phyloP scores from a whole-genome alignment of 2,888 invertebrate species.

The Strigamia crassipes region DNA sequence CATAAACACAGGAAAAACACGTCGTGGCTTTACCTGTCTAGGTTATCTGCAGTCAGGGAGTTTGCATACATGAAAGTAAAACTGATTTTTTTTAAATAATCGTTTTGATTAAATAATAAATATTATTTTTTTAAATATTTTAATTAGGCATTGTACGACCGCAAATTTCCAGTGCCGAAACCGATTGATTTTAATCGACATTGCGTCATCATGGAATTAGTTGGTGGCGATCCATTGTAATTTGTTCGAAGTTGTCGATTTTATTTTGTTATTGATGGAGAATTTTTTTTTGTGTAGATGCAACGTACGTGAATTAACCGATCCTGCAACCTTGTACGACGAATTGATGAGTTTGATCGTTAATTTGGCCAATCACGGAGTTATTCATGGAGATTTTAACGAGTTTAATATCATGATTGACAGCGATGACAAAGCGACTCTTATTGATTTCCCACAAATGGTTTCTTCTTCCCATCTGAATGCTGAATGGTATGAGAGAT shows the following conservation, averaged over 20 bases:
- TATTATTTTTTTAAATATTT: not conserved
- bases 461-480: slow-evolving; percentile 90
- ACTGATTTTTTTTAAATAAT: too few relatives aligned
- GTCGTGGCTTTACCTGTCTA: slow-evolving; percentile 95
- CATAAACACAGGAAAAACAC: slow-evolving; percentile 85
- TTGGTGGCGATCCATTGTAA: slow-evolving; percentile 80
- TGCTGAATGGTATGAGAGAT: slow-evolving; percentile 70
- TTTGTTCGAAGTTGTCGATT: not conserved
- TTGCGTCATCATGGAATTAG: slow-evolving; percentile 94
- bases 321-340: slow-evolving; percentile 82
- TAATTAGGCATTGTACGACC: slow-evolving; percentile 73
- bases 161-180: slow-evolving; percentile 91
- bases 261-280: not conserved
- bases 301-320: slow-evolving; percentile 68
- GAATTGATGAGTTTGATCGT: slow-evolving; percentile 93
- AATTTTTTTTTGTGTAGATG: slow-evolving; percentile 60
- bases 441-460: slow-evolving; percentile 99
- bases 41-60: slow-evolving; percentile 95
- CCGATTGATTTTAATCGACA: slow-evolving; percentile 93
- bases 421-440: slow-evolving; percentile 74
- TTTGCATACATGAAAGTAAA: slow-evolving; percentile 89
- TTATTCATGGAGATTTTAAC: slow-evolving; percentile 99
- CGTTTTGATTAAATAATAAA: not conserved
- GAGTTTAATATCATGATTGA: slow-evolving; percentile 95
- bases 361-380: slow-evolving; percentile 86